Percentiles rank a stretch among this genome's conserved stretches.
Evolutionary conservation across 2,888 invertebrate genomes (phyloP).

Genomic region (Himalopsyche anomala): DNA sequence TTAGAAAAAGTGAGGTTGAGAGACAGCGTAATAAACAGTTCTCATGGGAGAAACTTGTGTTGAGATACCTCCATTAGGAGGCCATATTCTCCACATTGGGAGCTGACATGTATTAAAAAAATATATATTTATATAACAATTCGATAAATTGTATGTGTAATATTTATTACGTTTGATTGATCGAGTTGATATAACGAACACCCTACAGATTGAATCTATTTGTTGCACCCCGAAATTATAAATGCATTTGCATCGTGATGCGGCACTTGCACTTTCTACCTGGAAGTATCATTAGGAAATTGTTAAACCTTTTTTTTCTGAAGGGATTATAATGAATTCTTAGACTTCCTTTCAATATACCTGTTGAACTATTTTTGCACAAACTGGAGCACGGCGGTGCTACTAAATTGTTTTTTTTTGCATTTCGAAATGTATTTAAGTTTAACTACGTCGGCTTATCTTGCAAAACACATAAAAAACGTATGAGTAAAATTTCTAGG

Average conservation of each 20-base stretch:
- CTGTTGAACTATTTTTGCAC: conserved; percentile 60
- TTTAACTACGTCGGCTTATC: not conserved
- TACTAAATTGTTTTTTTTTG: conserved; percentile 18
- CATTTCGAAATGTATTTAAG: not conserved
- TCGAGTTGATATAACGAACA: not conserved
- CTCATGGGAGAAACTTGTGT: too few relatives aligned
- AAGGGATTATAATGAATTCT: conserved; percentile 46
- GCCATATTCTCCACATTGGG: too few relatives aligned
- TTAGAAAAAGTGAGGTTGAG: too few relatives aligned
- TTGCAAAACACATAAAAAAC: too few relatives aligned
- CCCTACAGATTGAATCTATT: conserved; percentile 1
- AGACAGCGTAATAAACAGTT: too few relatives aligned
- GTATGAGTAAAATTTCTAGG: too few relatives aligned
- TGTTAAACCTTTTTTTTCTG: conserved; percentile 48
- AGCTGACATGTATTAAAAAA: too few relatives aligned
- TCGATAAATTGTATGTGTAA: too few relatives aligned
- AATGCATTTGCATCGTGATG: conserved; percentile 66
- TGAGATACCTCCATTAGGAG: too few relatives aligned
- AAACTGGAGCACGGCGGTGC: conserved; percentile 11
- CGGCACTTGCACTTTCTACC: conserved; percentile 78
- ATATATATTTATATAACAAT: too few relatives aligned
- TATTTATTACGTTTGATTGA: too few relatives aligned
- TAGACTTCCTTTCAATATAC: conserved; percentile 44
- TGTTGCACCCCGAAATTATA: conserved; percentile 50
- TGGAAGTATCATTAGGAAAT: conserved; percentile 49